Evolutionary conservation across 1,140 invertebrate species (phyloP), one percentile per base, ranked within the genome.

Genomic region (Trichonephila inaurata): DNA sequence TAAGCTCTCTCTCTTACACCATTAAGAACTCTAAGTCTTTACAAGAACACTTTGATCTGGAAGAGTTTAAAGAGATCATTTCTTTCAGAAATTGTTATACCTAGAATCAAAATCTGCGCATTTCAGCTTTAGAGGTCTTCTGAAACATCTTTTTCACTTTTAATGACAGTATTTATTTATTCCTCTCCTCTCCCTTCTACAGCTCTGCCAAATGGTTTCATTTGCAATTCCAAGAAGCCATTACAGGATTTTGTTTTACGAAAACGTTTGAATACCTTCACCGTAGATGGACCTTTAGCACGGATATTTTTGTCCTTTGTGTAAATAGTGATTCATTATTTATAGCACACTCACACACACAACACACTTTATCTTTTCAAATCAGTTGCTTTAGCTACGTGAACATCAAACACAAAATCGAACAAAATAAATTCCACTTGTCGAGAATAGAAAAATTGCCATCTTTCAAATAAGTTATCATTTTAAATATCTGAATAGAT

Each of bases 341-440:
- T 69, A 69, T 69, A 69, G n/a, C 12, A 69, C 2, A 69, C 24
- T 69, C n/a, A 40, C 33, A 40, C 33, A 40, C 4, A 40, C 33
- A 40, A 3, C 33, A 40, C 33, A 12, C 28, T 69, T 28, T 69
- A 24, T 2, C 66, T 24, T 69, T 24, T 8, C n/a, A 24, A 69
- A 69, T 69, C 66, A 69, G 66, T 69, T 69, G 66, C 66, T 69
- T 69, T 69, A 69, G 66, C 24, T 69, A 69, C 66, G 66, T 10
- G 10, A n/a, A 28, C n/a, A 12, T 21, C n/a, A 24, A 69, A 69
- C 66, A 69, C 64, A 69, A 69, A 69, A 69, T 69, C 66, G 24
- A 24, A 69, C 66, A 24, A 69, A 28, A 69, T 69, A 14, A 69
- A 69, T 69, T n/a, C 5, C 8, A 12, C 10, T 28, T n/a, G n/a